Base-by-base conservation (phyloP, 2,113 vertebrate genomes). In the Bambusicola thoracicus region DNA sequence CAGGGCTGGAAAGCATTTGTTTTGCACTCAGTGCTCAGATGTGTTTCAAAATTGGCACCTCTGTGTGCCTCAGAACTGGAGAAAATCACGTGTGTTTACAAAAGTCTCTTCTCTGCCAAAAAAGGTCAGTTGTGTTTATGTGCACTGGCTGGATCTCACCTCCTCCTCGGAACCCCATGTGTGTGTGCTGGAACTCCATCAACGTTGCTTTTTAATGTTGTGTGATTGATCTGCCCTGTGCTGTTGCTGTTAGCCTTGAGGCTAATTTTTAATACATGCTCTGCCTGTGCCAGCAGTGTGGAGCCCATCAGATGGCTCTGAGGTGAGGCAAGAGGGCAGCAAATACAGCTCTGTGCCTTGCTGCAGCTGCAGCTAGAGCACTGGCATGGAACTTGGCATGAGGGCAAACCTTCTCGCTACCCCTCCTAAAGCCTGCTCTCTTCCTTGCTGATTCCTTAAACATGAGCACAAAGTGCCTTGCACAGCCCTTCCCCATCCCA, bases 81-180 rank as follows among this genome's bases (percentile, higher is more conserved):
- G 74, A 93, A 94, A 94, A 93, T 76, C 43, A 89, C 90, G 85
- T 46, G 32, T 73, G 84, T 89, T 95, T 89, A 58, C 27, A 79
- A 79, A 91, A 90, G 16, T 27, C 10, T 58, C 16, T 56, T 86
- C 43, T 55, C 34, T 93, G 92, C 89, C 84, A 91, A 46, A 63
- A 49, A 63, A 38, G 84, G 81, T 87, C 55, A 82, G 34, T 69
- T 0, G 0, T 79, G 40, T 91, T 93, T 89, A 43, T 73, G 18
- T 36, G 75, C 2, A 11, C 78, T 89, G 91, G 48, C 84, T 87
- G 75, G 75, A 73, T 93, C 75, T 89, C 59, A 6, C 59, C 63
- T 80, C 59, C 87, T 91, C 67, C 46, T 72, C 74, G 75, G 53
- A 93, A 8, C 58, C 41, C 40, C 0, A 0, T 61, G 70, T 81